Evolutionary conservation across 2,113 vertebrate genomes (phyloP).

Genomic region (Cheirogaleus medius): DNA sequence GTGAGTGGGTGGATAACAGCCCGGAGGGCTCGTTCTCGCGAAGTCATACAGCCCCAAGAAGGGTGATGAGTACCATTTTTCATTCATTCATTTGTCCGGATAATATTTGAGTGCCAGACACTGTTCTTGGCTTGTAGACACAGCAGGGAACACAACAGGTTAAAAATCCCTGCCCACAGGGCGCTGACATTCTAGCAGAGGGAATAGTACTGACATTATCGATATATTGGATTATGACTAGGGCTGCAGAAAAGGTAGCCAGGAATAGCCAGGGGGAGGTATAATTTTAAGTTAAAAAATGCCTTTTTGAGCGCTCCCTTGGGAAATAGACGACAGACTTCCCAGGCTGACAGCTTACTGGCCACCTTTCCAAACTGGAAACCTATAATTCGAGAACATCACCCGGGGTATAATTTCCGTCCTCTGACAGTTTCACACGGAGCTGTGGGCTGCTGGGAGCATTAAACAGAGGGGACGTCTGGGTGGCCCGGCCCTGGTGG

Average conservation of each 20-base stretch:
- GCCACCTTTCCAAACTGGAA: not conserved
- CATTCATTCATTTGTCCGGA: not conserved
- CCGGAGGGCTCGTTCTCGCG: not conserved
- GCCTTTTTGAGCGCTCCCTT: not conserved
- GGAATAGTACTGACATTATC: accelerated
- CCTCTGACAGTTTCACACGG: not conserved
- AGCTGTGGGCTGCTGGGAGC: not conserved
- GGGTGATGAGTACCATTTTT: not conserved
- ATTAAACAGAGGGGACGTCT: not conserved
- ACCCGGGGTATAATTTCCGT: not conserved
- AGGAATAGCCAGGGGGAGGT: not conserved
- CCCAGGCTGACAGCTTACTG: not conserved
- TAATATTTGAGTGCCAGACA: not conserved
- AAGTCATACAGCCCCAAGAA: not conserved
- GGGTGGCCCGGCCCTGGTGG: not conserved
- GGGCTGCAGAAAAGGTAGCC: not conserved
- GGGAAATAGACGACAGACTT: not conserved
- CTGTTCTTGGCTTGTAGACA: not conserved
- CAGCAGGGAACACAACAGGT: not conserved
- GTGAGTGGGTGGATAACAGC: not conserved
- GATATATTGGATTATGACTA: accelerated
- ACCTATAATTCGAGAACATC: not conserved
- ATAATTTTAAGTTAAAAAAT: not conserved
- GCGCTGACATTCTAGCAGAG: not conserved
- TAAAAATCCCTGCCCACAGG: accelerated